Conservation (phyloP, 2,888 invertebrate genomes). For the Falcaria lacertinaria region DNA sequence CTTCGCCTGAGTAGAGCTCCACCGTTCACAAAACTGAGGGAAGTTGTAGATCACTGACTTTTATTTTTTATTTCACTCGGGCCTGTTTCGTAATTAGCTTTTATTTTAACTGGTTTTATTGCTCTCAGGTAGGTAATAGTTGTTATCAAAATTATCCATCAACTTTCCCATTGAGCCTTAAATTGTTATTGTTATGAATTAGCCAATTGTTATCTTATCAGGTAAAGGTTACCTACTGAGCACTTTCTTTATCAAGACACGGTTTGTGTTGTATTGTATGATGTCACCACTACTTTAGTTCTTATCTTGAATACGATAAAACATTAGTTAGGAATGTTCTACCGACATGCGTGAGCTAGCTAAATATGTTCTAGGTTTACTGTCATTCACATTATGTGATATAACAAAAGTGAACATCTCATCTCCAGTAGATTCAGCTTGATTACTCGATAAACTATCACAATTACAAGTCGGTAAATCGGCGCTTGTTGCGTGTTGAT, state of each 20-base stretch:
- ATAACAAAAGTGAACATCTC: neutral
- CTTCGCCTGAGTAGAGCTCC: constrained; percentile 58
- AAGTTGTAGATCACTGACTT: constrained; percentile 47
- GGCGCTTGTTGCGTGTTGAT: constrained; percentile 45
- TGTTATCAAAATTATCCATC: constrained; percentile 30
- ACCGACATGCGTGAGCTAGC: constrained; percentile 37
- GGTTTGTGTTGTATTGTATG: constrained; percentile 53
- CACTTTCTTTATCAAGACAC: constrained; percentile 67
- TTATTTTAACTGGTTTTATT: constrained; percentile 25
- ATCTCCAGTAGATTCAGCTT: neutral
- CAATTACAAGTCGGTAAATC: constrained; percentile 9
- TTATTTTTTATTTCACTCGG: constrained; percentile 32
- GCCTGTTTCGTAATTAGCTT: constrained; percentile 28
- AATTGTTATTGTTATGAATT: constrained; percentile 30
- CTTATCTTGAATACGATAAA: constrained; percentile 69
- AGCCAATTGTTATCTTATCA: constrained; percentile 57
- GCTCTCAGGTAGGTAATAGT: constrained; percentile 25
- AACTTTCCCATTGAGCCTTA: constrained; percentile 20
- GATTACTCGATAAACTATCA: neutral
- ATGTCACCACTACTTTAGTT: constrained; percentile 67
- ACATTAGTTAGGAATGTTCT: constrained; percentile 59
- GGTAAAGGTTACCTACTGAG: constrained; percentile 60
- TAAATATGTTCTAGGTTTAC: constrained; percentile 27
- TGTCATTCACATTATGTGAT: constrained; percentile 7
- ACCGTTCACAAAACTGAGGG: constrained; percentile 47